Evolutionary conservation across 1,140 invertebrate species (phyloP).

Genomic region (fruit fly (Drosophila melanogaster)): DNA sequence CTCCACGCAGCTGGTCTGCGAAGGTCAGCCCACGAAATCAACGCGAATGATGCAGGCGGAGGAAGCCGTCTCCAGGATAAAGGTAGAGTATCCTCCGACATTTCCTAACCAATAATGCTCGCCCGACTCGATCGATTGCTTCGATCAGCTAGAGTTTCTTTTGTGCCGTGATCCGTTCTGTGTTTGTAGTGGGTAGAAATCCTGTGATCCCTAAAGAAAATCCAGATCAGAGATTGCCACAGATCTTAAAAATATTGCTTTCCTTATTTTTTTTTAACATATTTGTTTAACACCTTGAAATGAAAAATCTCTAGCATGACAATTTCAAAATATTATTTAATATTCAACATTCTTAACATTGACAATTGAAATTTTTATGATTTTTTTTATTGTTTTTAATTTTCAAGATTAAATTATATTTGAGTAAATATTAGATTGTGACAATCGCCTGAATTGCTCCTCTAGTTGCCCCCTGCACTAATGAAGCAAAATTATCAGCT

Average conservation of each 20-base stretch:
- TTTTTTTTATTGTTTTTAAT: neutral
- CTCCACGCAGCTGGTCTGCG: slow-evolving; percentile 98
- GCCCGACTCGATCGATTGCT: slow-evolving; percentile 32
- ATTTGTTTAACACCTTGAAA: neutral
- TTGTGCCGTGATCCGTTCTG: neutral
- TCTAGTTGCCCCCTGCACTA: neutral
- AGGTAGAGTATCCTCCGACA: slow-evolving; percentile 88
- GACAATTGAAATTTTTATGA: neutral
- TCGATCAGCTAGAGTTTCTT: slow-evolving; percentile 27
- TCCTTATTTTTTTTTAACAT: too few relatives aligned
- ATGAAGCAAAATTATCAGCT: slow-evolving; percentile 22
- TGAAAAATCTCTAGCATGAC: too few relatives aligned
- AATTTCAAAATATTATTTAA: too few relatives aligned
- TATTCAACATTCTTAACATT: neutral
- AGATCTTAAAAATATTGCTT: neutral
- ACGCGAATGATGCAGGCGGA: slow-evolving; percentile 99
- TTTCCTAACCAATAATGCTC: neutral
- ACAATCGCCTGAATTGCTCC: neutral
- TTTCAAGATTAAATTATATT: neutral
- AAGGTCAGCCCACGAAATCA: slow-evolving; percentile 99
- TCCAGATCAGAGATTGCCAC: neutral
- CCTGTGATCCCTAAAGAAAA: neutral
- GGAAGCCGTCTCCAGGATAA: slow-evolving; percentile 99
- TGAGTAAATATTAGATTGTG: neutral
- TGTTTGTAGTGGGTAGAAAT: slow-evolving; percentile 7